These are phyloP conservation scores for Enteromius fasciolatus DNA, from an alignment of 2,797 vertebrate species.

Conservation along the genomic window DNA sequence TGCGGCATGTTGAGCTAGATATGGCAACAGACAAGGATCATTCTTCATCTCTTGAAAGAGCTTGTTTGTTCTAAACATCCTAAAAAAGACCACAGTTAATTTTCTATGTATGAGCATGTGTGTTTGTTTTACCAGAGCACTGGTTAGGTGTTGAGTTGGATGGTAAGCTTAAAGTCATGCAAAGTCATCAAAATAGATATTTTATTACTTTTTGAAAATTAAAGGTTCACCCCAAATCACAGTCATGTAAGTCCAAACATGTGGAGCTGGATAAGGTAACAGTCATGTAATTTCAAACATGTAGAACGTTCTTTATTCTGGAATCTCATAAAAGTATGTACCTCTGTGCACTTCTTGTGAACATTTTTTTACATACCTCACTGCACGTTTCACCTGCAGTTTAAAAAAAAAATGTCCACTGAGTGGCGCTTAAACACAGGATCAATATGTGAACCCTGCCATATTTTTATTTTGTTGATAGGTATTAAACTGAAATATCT, in stretches of 20 bases:
- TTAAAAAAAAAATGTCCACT: too few species aligned
- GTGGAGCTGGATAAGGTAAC: too few species aligned
- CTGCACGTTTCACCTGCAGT: too few species aligned
- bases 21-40: conserved; percentile 40
- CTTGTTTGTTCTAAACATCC: conserved; percentile 11
- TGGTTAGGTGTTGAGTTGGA: conserved; percentile 1
- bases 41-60: conserved; percentile 62
- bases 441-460: too few species aligned
- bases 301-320: neutral
- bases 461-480: too few species aligned
- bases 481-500: too few species aligned
- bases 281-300: neutral
- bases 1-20: conserved; percentile 16
- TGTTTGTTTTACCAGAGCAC: neutral
- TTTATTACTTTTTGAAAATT: neutral
- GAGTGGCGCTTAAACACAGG: too few species aligned
- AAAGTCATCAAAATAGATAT: neutral
- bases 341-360: too few species aligned
- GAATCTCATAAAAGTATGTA: too few species aligned
- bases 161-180: neutral
- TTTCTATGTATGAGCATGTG: conserved; percentile 8
- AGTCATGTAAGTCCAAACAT: neutral
- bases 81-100: conserved; percentile 11
- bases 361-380: too few species aligned
- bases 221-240: neutral